Evolutionary conservation across 2,888 invertebrate genomes (phyloP), one percentile per base, ranked within the genome.

Genomic region (Xylocampa areola): DNA sequence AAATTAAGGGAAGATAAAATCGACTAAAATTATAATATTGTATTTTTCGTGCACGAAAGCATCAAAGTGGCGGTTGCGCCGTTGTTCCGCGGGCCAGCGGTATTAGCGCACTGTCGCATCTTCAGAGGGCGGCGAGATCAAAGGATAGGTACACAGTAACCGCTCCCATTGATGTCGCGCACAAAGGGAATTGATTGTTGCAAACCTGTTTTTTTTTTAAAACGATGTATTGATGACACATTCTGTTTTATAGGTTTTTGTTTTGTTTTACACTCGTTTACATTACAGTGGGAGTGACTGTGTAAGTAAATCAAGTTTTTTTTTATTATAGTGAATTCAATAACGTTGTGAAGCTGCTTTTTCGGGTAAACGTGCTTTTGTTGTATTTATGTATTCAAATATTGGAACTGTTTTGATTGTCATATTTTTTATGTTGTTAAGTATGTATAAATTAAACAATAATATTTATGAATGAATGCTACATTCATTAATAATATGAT

Each of bases 111-210:
- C 86, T 89, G 92, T 91, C 92, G 90, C 90, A 89, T 92, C 92
- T 92, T 92, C 90, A 85, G 87, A 90, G 92, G 90, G 90, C 92
- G 92, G 92, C 91, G 89, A 92, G 92, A 92, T 93, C 93, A 93
- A 92, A 93, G 92, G 92, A 90, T 89, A 91, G 90, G 89, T 89
- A 91, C 91, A 92, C 88, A 91, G 89, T 88, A 90, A 91, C 92
- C 91, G 92, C 91, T 92, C 81, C 90, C 90, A 93, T 93, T 93
- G 93, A 93, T 92, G 92, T 93, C 90, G 90, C 86, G 84, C 89
- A 92, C 93, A 93, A 93, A 93, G 93, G 89, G 91, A 91, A 93
- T 92, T 92, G 92, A 93, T 93, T 93, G 92, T 92, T 92, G 92
- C 92, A 90, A 92, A 92, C 88, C 90, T 90, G 87, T 85, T 91